Evolutionary conservation across 2,888 invertebrate genomes (phyloP).

Genomic region (Cetonia aurata): DNA sequence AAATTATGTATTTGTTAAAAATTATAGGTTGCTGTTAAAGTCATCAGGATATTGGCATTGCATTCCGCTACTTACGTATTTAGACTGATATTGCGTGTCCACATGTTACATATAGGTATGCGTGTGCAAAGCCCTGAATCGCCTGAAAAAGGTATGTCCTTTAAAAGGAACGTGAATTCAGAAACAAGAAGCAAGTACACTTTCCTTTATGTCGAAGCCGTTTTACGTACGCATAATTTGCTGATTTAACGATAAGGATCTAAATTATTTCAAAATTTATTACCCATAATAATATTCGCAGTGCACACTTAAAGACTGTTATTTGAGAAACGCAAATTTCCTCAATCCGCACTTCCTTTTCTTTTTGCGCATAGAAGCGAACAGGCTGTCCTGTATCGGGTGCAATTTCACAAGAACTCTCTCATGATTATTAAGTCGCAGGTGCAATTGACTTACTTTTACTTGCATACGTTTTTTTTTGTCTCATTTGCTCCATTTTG

Average conservation of each 20-base stretch:
- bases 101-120: background rate
- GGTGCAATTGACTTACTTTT: slow-evolving; percentile 44
- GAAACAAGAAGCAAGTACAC: slow-evolving; percentile 11
- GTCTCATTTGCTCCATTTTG: slow-evolving; percentile 2
- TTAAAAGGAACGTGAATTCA: slow-evolving; percentile 9
- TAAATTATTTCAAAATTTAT: slow-evolving; percentile 39
- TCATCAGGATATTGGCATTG: background rate
- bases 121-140: background rate
- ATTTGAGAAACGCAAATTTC: slow-evolving; percentile 34
- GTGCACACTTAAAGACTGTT: slow-evolving; percentile 25
- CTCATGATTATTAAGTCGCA: slow-evolving; percentile 40
- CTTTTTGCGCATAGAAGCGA: slow-evolving; percentile 25
- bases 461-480: slow-evolving; percentile 21
- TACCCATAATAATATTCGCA: slow-evolving; percentile 29
- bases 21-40: no score
- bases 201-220: slow-evolving; percentile 4
- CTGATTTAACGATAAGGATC: slow-evolving; percentile 27
- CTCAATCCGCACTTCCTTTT: slow-evolving; percentile 20
- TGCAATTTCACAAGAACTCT: slow-evolving; percentile 39
- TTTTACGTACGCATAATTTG: slow-evolving; percentile 36
- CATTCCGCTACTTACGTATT: background rate
- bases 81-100: background rate
- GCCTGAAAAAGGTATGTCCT: background rate
- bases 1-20: no score
- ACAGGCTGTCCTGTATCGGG: slow-evolving; percentile 17